These are phyloP conservation scores for Scarus forsteni DNA, from an alignment of 2,797 vertebrate genomes.

Conservation along the genomic window DNA sequence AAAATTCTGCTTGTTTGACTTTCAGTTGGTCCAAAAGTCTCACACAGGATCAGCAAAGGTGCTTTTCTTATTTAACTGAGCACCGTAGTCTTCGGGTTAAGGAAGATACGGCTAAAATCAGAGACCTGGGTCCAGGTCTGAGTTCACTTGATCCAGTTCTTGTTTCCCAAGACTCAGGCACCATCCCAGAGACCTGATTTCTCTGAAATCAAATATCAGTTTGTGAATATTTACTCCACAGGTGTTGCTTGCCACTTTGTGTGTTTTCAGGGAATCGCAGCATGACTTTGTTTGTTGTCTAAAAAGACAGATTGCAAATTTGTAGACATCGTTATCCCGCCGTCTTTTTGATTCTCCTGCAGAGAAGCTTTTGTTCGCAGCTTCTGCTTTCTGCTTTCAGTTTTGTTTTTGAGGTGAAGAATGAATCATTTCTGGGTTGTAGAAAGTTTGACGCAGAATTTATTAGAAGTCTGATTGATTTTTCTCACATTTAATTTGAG, in stretches of 20 bases:
- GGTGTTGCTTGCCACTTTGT: slow-evolving; percentile 70
- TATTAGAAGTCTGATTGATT: slow-evolving; percentile 44
- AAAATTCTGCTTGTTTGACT: too few relatives aligned
- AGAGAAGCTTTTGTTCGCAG: slow-evolving; percentile 25
- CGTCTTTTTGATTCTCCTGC: slow-evolving; percentile 37
- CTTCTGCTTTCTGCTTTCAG: slow-evolving; percentile 13
- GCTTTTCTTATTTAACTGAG: too few relatives aligned
- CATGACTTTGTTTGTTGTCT: slow-evolving; percentile 50
- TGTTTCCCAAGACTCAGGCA: too few relatives aligned
- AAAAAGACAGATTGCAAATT: slow-evolving; percentile 63
- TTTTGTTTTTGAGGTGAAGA: slow-evolving; percentile 1
- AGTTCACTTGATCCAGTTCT: too few relatives aligned
- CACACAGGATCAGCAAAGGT: too few relatives aligned
- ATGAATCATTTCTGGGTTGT: slow-evolving; percentile 24
- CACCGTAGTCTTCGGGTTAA: too few relatives aligned
- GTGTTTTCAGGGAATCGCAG: slow-evolving; percentile 60
- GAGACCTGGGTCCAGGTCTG: too few relatives aligned
- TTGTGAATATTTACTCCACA: slow-evolving; percentile 54
- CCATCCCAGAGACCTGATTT: neutral
- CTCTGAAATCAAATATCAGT: slow-evolving; percentile 57
- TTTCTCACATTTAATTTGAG: slow-evolving; percentile 12
- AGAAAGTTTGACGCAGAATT: slow-evolving; percentile 27
- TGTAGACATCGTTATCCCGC: slow-evolving; percentile 50
- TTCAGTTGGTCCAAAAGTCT: too few relatives aligned
- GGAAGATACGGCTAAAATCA: too few relatives aligned